A percentile compares a stretch with the other conserved stretches of the same genome.
phyloP scores from a whole-genome alignment of 2,113 vertebrate genomes.

The Hydrochoerus hydrochaeris region DNA sequence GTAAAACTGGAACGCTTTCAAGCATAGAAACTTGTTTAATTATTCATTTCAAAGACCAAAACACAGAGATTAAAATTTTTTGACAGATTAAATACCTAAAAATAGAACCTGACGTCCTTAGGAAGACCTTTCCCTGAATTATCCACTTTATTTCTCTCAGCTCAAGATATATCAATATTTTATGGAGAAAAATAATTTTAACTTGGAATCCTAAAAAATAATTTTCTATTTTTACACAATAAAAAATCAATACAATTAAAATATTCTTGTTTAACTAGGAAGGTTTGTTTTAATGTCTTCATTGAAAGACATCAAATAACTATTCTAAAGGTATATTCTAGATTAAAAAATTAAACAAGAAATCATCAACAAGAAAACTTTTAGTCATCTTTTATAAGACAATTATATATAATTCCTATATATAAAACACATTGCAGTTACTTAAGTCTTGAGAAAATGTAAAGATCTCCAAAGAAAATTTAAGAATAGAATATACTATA shows the following conservation, averaged over 20 bases:
- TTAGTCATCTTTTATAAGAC: background rate
- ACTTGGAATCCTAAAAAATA: background rate
- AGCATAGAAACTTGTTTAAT: background rate
- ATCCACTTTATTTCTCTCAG: background rate
- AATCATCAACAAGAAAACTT: background rate
- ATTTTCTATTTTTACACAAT: slow-evolving; percentile 30
- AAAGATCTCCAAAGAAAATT: background rate
- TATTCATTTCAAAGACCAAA: background rate
- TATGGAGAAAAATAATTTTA: slow-evolving; percentile 8
- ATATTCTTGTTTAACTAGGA: background rate
- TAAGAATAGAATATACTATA: background rate
- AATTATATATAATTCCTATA: background rate
- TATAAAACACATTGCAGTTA: background rate
- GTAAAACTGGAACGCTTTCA: background rate
- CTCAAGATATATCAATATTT: background rate
- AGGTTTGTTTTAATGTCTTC: background rate
- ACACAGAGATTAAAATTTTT: background rate
- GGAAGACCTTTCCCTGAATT: background rate
- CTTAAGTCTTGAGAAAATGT: background rate
- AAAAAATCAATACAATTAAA: slow-evolving; percentile 4
- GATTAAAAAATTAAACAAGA: background rate
- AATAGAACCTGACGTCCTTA: background rate
- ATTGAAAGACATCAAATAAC: background rate
- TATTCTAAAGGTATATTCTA: background rate
- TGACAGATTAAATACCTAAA: slow-evolving; percentile 16